Evolutionary conservation across 2,113 vertebrate genomes (phyloP), one percentile per base, ranked within the genome.

Genomic region (Psilopsiagon aurifrons): DNA sequence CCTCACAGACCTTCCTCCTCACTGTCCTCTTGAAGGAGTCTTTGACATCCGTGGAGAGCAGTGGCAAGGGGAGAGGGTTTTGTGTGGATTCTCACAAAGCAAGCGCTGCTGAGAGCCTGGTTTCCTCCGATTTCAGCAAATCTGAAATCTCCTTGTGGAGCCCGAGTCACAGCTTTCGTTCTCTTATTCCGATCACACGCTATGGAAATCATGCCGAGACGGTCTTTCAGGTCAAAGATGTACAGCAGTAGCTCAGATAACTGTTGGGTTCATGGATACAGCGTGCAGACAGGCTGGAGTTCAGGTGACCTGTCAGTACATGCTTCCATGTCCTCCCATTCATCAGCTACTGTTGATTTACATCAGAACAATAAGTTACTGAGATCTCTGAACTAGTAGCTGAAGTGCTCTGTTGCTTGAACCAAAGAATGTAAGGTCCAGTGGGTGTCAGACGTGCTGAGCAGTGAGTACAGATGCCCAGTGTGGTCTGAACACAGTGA

Each of bases 1-100:
- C 66, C 68, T 85, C 67, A 64, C 88, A 97, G 95, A 84, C 80
- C 78, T 89, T 86, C 69, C 63, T 88, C 69, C 46, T 79, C 80
- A 74, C 81, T 70, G 67, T 92, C 90, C 62, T 90, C 88, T 76
- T 68, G 88, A 92, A 76, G 84, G 52, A 39, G 46, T 60, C 74
- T 87, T 59, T 85, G 69, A 41, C 83, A 82, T 68, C 76, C 6
- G 0, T 44, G 52, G 83, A 77, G 79, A 92, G 78, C 63, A 59
- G 67, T 43, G 64, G 57, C 43, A 87, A 81, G 43, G 37, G 35
- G 69, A 79, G 47, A 17, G 29, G 63, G 29, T n/a, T 80, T 76
- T 4, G 9, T 74, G 27, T 2, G 2, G 66, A 57, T 84, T 95
- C 90, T 94, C 79, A 92, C 1, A 5, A 74, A 43, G 35, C 41